Conservation (phyloP, 2,797 vertebrate genomes). For the Psittacula echo region DNA sequence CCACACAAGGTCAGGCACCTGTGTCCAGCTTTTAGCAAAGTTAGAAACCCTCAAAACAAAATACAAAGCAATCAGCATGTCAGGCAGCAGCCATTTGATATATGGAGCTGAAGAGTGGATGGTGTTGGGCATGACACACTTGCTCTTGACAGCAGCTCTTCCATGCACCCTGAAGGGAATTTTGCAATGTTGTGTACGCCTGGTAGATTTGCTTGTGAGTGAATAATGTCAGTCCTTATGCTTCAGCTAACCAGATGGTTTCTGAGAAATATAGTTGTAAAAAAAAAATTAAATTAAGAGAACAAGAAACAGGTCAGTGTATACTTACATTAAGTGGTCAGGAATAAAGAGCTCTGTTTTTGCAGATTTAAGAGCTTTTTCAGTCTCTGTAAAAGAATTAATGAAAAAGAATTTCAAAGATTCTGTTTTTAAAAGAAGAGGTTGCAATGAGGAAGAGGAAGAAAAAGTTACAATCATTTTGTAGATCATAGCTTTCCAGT, state of each 20-base stretch:
- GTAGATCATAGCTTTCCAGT: not conserved
- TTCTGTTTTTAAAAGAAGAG: not conserved
- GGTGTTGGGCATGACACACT: not conserved
- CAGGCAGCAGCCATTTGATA: not conserved
- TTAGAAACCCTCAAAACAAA: not conserved
- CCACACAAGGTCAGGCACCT: fast-evolving
- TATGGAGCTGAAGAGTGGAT: not conserved
- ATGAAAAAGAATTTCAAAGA: not conserved
- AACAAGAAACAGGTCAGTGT: fast-evolving
- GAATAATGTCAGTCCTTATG: not conserved
- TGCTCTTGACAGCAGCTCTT: fast-evolving
- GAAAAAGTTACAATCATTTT: not conserved
- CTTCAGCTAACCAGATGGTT: not conserved
- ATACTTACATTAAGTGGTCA: not conserved
- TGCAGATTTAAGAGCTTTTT: not conserved
- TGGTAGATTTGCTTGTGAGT: not conserved
- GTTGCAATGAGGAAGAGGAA: not conserved
- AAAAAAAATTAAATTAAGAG: not conserved
- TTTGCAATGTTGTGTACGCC: not conserved
- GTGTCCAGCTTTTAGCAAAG: not conserved
- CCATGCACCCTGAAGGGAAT: fast-evolving
- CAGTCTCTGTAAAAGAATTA: not conserved
- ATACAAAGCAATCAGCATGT: not conserved
- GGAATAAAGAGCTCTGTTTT: not conserved
- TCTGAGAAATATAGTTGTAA: not conserved